Conservation (phyloP, 2,797 vertebrate genomes). For the Eutrigla gurnardus region DNA sequence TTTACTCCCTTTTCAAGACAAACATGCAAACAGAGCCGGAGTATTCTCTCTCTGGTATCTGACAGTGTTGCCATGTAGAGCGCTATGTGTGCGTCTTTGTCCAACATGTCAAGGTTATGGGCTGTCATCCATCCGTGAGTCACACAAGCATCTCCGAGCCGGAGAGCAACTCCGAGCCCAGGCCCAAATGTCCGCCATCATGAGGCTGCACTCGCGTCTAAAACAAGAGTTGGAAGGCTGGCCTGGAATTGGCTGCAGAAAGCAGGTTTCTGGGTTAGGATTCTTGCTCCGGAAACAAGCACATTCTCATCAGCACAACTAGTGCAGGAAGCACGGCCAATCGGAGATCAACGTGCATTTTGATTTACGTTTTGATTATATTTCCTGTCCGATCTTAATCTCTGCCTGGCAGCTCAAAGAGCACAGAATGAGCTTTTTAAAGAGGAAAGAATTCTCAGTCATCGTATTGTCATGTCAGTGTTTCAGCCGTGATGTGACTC, state of each 20-base stretch:
- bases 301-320: not conserved
- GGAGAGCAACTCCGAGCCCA: conserved; percentile 34
- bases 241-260: conserved; percentile 38
- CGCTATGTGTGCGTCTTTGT: conserved; percentile 1
- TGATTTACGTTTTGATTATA: conserved; percentile 24
- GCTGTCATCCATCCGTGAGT: conserved; percentile 54
- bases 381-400: conserved; percentile 35
- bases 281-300: conserved; percentile 33
- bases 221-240: conserved; percentile 31
- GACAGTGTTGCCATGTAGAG: conserved; percentile 24
- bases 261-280: conserved; percentile 66
- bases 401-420: conserved; percentile 25
- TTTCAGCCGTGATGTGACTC: conserved; percentile 18
- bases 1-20: conserved; percentile 1
- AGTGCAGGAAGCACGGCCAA: not conserved
- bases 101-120: conserved; percentile 54
- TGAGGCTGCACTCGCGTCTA: conserved; percentile 42
- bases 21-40: not conserved
- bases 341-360: conserved; percentile 2
- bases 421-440: conserved; percentile 25
- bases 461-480: conserved; percentile 8
- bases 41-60: not conserved
- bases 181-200: conserved; percentile 48
- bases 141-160: conserved; percentile 45
- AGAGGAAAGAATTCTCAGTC: conserved; percentile 33